These are phyloP conservation scores for Hydrotaea cyrtoneurina DNA, from an alignment of 2,888 invertebrate species.

Conservation along the genomic window DNA sequence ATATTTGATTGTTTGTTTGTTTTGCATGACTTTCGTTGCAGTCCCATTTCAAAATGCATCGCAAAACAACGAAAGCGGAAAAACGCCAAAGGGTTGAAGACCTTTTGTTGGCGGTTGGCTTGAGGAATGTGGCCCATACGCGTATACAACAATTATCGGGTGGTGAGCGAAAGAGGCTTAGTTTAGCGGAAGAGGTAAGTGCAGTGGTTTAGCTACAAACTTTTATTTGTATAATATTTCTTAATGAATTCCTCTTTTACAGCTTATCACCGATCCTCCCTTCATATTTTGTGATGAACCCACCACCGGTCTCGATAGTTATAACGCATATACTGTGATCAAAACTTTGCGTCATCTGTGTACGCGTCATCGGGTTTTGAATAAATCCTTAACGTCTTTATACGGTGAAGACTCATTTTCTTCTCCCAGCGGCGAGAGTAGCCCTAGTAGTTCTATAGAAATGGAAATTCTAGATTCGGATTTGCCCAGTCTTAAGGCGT, in stretches of 20 bases:
- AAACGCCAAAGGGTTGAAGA: slow-evolving; percentile 77
- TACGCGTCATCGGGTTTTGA: slow-evolving; percentile 79
- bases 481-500: slow-evolving; percentile 72
- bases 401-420: slow-evolving; percentile 75
- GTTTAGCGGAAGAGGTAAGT: slow-evolving; percentile 91
- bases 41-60: slow-evolving; percentile 90
- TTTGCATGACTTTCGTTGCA: slow-evolving; percentile 75
- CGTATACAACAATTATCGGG: slow-evolving; percentile 90
- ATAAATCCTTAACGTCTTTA: slow-evolving; percentile 73
- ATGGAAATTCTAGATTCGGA: slow-evolving; percentile 75
- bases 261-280: slow-evolving; percentile 93
- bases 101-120: slow-evolving; percentile 84
- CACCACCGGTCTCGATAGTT: slow-evolving; percentile 95
- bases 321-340: slow-evolving; percentile 90
- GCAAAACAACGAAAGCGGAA: slow-evolving; percentile 80
- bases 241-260: slow-evolving; percentile 53
- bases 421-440: slow-evolving; percentile 71
- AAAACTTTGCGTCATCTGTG: slow-evolving; percentile 85
- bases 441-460: slow-evolving; percentile 73
- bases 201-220: not conserved
- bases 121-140: slow-evolving; percentile 87
- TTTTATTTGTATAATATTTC: too few species aligned
- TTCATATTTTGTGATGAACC: slow-evolving; percentile 97
- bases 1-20: too few species aligned
- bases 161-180: slow-evolving; percentile 92